Evolutionary conservation across 2,888 invertebrate species (phyloP), one percentile per base, ranked within the genome.

Genomic region (Drosophila dives): DNA sequence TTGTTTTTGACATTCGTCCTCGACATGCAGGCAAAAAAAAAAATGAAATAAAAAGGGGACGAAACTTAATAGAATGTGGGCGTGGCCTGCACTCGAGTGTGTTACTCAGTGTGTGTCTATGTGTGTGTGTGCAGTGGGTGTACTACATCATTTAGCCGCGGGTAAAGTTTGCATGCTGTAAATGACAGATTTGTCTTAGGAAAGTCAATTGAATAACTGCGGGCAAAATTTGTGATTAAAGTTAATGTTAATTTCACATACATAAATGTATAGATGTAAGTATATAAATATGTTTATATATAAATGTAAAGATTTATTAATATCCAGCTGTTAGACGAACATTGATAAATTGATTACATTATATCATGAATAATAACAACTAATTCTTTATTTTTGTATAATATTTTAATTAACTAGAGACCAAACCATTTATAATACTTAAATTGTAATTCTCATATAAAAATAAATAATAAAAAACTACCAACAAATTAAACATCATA

Each of bases 1-100:
- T 89, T 86, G 87, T 86, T 89, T 86, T 87, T 89, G 86, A 87
- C 89, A 87, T 62, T 67, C 66, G 74, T 63, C 51, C 58, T 67
- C 64, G 60, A n/a, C 59, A 42, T 58, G 51, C 56, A 64, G 53
- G 65, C 58, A 64, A 69, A 4, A 49, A 29, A 49, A 42, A 26
- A 51, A 45, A 23, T 15, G 23, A 29, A 50, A 5, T n/a, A 51
- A 72, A 68, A 56, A 62, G 54, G 55, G 59, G 64, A 34, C 32
- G 11, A 74, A 34, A 53, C 45, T 45, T 71, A 81, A 69, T 64
- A 61, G 56, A 77, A 55, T 51, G 42, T 38, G 65, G 81, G 67
- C 66, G 83, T 72, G 50, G 45, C 38, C 40, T 36, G 65, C 63
- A 55, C 58, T 64, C 64, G 42, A 55, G 58, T 49, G 64, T 71